A percentile compares a stretch with the other conserved stretches of the same genome.
Evolutionary conservation across 2,888 invertebrate genomes (phyloP).

Genomic region (Drosophila borealis): DNA sequence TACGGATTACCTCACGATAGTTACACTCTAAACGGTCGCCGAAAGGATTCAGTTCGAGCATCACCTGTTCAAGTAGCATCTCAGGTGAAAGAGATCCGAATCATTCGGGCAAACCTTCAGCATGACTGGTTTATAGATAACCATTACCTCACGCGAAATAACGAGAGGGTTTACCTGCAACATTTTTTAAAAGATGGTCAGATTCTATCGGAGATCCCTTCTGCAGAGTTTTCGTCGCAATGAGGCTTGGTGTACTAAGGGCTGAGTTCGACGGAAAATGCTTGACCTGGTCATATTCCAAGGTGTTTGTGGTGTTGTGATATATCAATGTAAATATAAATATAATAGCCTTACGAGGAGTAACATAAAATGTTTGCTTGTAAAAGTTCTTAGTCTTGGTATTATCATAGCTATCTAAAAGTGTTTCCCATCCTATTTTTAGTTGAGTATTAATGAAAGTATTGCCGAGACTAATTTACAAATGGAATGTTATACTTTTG

Average conservation of each 20-base stretch:
- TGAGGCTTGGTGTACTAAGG: too few species aligned
- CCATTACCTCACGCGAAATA: constrained; percentile 25
- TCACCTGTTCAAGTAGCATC: constrained; percentile 15
- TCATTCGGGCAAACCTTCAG: constrained; percentile 27
- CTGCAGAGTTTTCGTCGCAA: not conserved
- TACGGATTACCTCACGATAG: constrained; percentile 27
- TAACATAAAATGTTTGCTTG: too few species aligned
- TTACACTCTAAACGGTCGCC: constrained; percentile 8
- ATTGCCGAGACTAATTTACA: not conserved
- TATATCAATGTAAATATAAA: too few species aligned
- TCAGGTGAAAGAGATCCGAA: constrained; percentile 19
- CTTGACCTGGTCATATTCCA: too few species aligned
- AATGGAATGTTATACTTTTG: too few species aligned
- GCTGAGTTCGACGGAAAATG: too few species aligned
- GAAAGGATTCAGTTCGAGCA: too few species aligned
- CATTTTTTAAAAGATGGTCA: too few species aligned
- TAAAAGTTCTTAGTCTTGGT: not conserved
- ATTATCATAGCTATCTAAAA: too few species aligned
- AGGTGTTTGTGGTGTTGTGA: too few species aligned
- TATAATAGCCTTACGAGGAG: not conserved
- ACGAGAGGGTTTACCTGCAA: not conserved
- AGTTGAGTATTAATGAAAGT: not conserved
- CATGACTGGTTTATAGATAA: constrained; percentile 21
- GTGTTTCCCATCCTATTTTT: not conserved
- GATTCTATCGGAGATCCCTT: too few species aligned